These are phyloP conservation scores for Rhopilema esculentum DNA, from an alignment of 30 jellyfish, hydroid and myxozoan genomes.

Conservation along the genomic window DNA sequence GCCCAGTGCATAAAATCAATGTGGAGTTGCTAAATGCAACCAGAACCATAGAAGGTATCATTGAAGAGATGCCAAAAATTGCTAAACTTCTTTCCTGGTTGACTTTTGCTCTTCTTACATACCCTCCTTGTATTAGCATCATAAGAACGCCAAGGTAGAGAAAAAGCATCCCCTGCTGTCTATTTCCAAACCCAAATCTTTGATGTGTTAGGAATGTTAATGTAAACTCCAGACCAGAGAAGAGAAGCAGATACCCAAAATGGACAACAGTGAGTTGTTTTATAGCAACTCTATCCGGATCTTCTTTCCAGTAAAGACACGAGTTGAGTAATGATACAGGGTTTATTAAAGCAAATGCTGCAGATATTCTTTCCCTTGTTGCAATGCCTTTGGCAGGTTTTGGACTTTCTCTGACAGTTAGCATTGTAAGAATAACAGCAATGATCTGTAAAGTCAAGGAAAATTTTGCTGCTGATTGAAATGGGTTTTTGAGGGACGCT, in stretches of 20 bases:
- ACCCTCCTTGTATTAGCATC: slow-evolving; percentile 92
- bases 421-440: slow-evolving; percentile 61
- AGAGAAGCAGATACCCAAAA: slow-evolving; percentile 75
- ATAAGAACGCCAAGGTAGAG: slow-evolving; percentile 82
- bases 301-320: neutral
- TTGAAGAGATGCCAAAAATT: slow-evolving; percentile 67
- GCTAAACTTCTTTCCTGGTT: slow-evolving; percentile 73
- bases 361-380: slow-evolving; percentile 9
- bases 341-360: slow-evolving; percentile 55
- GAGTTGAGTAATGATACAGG: slow-evolving; percentile 43
- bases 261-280: slow-evolving; percentile 52
- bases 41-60: slow-evolving; percentile 83
- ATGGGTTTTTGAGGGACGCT: slow-evolving; percentile 44
- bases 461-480: slow-evolving; percentile 77
- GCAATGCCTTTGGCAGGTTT: neutral
- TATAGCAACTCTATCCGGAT: neutral
- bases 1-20: slow-evolving; percentile 45
- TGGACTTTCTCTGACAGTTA: slow-evolving; percentile 64
- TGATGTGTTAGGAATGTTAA: slow-evolving; percentile 91
- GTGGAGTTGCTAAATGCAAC: slow-evolving; percentile 59
- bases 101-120: slow-evolving; percentile 79
- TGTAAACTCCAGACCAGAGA: slow-evolving; percentile 95
- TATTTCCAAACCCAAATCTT: slow-evolving; percentile 71
- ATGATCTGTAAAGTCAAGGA: slow-evolving; percentile 71
- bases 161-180: slow-evolving; percentile 90